phyloP scores from a whole-genome alignment of 2,888 invertebrate genomes.

The Enchytraeus crypticus region DNA sequence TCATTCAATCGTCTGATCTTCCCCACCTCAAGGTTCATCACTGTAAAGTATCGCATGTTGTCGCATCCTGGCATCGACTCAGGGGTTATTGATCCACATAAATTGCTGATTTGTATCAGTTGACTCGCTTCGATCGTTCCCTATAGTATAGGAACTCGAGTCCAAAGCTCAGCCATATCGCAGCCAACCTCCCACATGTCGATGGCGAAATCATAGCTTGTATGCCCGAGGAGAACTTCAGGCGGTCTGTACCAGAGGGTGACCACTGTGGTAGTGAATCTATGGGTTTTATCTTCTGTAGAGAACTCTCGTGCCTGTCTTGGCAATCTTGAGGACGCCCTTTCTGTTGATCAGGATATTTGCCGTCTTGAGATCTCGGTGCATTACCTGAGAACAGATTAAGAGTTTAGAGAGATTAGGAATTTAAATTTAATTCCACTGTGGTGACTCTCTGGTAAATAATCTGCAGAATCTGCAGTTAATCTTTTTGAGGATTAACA shows the following conservation, averaged over 20 bases:
- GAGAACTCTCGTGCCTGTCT: slow-evolving; percentile 91
- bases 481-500: too few species aligned
- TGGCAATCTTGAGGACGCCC: slow-evolving; percentile 77
- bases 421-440: too few species aligned
- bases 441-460: too few species aligned
- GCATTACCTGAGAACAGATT: too few species aligned
- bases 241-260: slow-evolving; percentile 81
- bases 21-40: slow-evolving; percentile 40
- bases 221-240: slow-evolving; percentile 52
- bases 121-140: slow-evolving; percentile 95
- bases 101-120: slow-evolving; percentile 80
- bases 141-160: slow-evolving; percentile 59
- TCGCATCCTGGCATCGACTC: slow-evolving; percentile 66
- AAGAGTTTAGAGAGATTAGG: too few species aligned
- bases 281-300: too few species aligned
- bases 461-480: too few species aligned
- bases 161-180: slow-evolving; percentile 99
- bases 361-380: slow-evolving; percentile 89
- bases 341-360: slow-evolving; percentile 93
- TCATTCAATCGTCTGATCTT: slow-evolving; percentile 44
- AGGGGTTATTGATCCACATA: slow-evolving; percentile 89
- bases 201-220: slow-evolving; percentile 91
- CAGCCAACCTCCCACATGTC: slow-evolving; percentile 90
- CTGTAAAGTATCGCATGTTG: slow-evolving; percentile 68
- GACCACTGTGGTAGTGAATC: slow-evolving; percentile 95